Evolutionary conservation across 1,140 invertebrate species (phyloP), one percentile per base, ranked within the genome.

Genomic region (Hormaphis cornu): DNA sequence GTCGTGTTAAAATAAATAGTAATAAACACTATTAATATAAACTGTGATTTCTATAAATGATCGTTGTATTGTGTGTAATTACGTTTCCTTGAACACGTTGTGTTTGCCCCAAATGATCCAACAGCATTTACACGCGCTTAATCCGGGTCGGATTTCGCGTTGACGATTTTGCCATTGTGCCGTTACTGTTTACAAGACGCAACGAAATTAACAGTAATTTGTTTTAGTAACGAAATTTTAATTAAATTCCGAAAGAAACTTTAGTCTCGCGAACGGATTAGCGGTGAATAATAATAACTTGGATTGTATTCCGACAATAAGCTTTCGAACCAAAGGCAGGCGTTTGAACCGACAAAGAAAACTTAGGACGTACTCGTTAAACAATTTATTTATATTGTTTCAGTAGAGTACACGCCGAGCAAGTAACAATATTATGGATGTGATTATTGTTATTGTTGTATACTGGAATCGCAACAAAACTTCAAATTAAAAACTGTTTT

Each of bases 301-400:
- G 30, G 12, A 35, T 56, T 37, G 20, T 3, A 56, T 56, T 33
- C 30, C 10, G 22, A 16, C n/a, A 56, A 56, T 56, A 35, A 54
- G 28, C 12, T 54, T 20, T 56, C 18, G n/a, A n/a, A n/a, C n/a
- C n/a, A 37, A 56, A 22, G 37, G 28, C 28, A 12, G 33, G 24
- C 30, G 9, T 33, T 24, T 10, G 35, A 54, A 33, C 35, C 30
- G 35, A 35, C 52, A 54, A 54, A 56, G 33, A 56, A 37, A 56
- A 56, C 53, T 56, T 56, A 37, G 33, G 22, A n/a, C n/a, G 20
- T 56, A 24, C 12, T 56, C 16, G 18, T 14, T 37, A 56, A 56
- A 30, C 37, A 56, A 56, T 56, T 56, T 56, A 37, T 56, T 56
- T 37, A 24, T 37, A 37, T 37, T 56, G 53, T 56, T 37, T 56